Conservation (phyloP, 1,140 invertebrate genomes). For the Drosophila pseudoananassae region DNA sequence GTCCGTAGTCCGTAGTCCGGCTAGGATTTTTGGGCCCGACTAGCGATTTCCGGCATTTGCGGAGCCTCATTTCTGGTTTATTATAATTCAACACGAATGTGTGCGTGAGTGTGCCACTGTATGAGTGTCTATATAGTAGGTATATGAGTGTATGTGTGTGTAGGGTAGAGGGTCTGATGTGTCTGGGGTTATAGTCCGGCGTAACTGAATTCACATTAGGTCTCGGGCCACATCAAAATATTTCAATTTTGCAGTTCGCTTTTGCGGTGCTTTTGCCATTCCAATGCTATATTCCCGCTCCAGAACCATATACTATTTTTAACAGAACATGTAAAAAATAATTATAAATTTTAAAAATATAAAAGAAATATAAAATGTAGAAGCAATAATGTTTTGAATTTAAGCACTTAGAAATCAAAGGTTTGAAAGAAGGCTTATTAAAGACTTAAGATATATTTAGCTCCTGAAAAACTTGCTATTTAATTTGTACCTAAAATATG, state of each 20-base stretch:
- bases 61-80: conserved; percentile 75
- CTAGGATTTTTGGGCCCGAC: conserved; percentile 44
- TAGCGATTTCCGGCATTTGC: conserved; percentile 79
- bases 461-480: no score
- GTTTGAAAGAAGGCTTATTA: no score
- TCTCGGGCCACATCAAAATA: conserved; percentile 72
- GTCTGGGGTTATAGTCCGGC: conserved; percentile 15
- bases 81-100: conserved; percentile 80
- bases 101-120: conserved; percentile 14
- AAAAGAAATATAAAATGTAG: no score
- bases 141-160: no score
- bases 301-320: neutral
- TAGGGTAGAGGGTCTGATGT: neutral
- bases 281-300: conserved; percentile 53
- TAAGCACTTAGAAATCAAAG: no score
- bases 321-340: neutral
- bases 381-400: neutral
- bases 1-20: conserved; percentile 16
- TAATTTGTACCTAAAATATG: no score
- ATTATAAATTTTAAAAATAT: no score
- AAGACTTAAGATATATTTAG: no score
- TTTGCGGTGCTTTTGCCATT: conserved; percentile 70
- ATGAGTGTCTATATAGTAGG: no score
- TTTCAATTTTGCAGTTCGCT: conserved; percentile 78
- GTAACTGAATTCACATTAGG: conserved; percentile 48